These are phyloP conservation scores for Sericinus montela DNA, from an alignment of 2,888 invertebrate species.

Conservation along the genomic window DNA sequence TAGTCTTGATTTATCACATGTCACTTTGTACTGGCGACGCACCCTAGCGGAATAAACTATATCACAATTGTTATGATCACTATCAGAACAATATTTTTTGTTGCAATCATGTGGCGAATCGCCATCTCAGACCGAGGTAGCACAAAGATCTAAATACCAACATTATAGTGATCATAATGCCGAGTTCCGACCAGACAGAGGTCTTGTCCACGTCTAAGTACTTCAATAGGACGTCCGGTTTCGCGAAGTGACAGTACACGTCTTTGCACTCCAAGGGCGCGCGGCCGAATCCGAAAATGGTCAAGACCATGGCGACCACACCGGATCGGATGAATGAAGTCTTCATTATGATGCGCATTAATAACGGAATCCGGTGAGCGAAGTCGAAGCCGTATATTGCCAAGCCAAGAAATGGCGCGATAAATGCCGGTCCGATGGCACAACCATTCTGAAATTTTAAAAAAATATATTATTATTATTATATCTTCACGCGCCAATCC, in stretches of 20 bases:
- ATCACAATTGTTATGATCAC: slow-evolving; percentile 21
- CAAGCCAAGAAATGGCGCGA: slow-evolving; percentile 83
- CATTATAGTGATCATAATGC: slow-evolving; percentile 71
- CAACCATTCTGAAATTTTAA: slow-evolving; percentile 80
- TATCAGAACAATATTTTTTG: background rate
- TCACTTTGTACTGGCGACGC: slow-evolving; percentile 16
- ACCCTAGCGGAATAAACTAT: slow-evolving; percentile 19
- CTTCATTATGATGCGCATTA: slow-evolving; percentile 82
- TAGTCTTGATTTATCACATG: slow-evolving; percentile 12
- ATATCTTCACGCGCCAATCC: no score
- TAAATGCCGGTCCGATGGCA: slow-evolving; percentile 82
- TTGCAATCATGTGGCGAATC: slow-evolving; percentile 65
- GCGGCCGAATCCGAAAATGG: slow-evolving; percentile 82
- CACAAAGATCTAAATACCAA: slow-evolving; percentile 77
- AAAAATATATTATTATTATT: no score
- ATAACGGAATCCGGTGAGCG: slow-evolving; percentile 79
- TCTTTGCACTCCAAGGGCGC: slow-evolving; percentile 77
- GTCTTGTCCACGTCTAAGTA: slow-evolving; percentile 79
- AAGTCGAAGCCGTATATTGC: slow-evolving; percentile 86
- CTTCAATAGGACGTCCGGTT: slow-evolving; percentile 80
- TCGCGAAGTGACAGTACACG: slow-evolving; percentile 82
- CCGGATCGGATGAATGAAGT: slow-evolving; percentile 83
- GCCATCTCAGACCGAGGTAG: slow-evolving; percentile 77
- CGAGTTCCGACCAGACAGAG: slow-evolving; percentile 79
- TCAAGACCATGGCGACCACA: slow-evolving; percentile 80